Evolutionary conservation across 2,113 vertebrate species (phyloP), one percentile per base, ranked within the genome.

Genomic region (Engystomops pustulosus): DNA sequence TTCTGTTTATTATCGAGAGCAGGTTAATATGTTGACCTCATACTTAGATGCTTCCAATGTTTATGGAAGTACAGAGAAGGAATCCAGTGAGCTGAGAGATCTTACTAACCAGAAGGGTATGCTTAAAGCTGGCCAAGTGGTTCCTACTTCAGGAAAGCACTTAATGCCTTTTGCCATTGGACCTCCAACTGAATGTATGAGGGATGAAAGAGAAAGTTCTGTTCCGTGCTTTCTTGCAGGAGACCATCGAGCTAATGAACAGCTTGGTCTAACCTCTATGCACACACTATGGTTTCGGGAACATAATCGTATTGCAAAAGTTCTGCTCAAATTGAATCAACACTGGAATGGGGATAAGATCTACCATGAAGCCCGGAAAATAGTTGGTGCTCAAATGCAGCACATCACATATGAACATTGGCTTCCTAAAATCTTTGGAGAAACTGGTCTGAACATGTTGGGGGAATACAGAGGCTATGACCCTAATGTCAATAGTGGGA

Each of bases 281-380:
- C 92, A 93, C 88, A 93, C 91, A 0, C 81, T 93, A 0, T 93
- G 92, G 92, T 92, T 93, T 86, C 84, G 92, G 15, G 92, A 93
- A 86, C 92, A 93, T 87, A 93, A 93, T 85, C 92, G 91, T 0
- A 0, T 93, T 0, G 91, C 91, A 45, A 0, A 9, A 0, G 68
- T 88, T 85, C 90, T 93, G 7, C 79, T 84, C 0, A 25, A 79
- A 55, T 87, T 93, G 75, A 93, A 93, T 25, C 91, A 90, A 1
- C 91, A 93, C 85, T 93, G 92, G 92, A 91, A 92, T 0, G 91
- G 92, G 15, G 91, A 93, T 17, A 89, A 90, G 10, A 17, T 92
- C 9, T 93, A 93, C 51, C 90, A 93, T 0, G 92, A 93, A 80
- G 87, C 92, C 0, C 86, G 92, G 27, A 93, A 93, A 85, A 86